A percentile compares a stretch with the other conserved stretches of the same genome.
Evolutionary conservation across 92 coral and sea anemone genomes (phyloP).

Genomic region (Palythoa heliodiscus): DNA sequence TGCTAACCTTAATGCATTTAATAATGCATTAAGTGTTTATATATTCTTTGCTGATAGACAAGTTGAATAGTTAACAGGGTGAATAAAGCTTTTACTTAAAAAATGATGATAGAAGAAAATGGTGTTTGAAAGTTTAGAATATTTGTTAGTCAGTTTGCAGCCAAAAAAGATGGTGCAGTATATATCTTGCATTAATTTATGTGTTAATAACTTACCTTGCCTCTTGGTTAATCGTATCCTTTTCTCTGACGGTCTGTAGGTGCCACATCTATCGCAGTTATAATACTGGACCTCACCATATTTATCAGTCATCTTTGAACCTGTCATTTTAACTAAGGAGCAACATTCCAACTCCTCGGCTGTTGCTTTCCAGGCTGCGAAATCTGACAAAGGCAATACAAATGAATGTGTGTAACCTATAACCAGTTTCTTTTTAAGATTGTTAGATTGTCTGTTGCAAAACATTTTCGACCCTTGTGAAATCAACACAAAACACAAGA

Average conservation of each 20-base stretch:
- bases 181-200: not conserved
- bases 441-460: too few relatives aligned
- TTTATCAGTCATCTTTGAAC: conserved; percentile 13
- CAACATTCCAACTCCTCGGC: conserved; percentile 29
- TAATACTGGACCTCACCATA: conserved; percentile 26
- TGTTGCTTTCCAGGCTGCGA: conserved; percentile 39
- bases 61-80: not conserved
- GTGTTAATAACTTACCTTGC: not conserved
- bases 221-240: not conserved
- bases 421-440: too few relatives aligned
- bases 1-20: not conserved
- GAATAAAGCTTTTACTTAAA: not conserved
- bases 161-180: not conserved
- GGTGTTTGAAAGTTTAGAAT: not conserved
- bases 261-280: conserved; percentile 32
- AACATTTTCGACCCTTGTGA: too few relatives aligned
- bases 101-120: not conserved
- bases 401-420: not conserved
- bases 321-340: conserved; percentile 22
- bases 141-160: not conserved
- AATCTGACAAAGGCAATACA: not conserved
- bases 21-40: not conserved
- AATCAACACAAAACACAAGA: too few relatives aligned
- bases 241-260: conserved; percentile 22
- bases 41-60: not conserved